Conservation (phyloP, 2,797 vertebrate genomes). For the Poeciliopsis paucimaculata region DNA sequence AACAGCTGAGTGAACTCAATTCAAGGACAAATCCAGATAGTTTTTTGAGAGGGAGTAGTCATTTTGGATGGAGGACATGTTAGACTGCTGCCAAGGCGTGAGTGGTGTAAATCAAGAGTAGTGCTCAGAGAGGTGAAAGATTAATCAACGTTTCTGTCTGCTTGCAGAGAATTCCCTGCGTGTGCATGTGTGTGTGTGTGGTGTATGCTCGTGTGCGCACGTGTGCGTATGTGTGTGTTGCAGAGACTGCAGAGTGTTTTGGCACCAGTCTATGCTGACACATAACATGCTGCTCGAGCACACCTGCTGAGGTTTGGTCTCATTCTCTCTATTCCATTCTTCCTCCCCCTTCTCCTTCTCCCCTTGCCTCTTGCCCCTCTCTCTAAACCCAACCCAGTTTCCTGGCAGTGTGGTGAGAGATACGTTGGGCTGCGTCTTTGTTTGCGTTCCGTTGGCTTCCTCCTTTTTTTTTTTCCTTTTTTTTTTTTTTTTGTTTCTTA, state of each 20-base stretch:
- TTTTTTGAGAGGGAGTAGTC: constrained; percentile 35
- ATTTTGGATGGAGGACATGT: constrained; percentile 40
- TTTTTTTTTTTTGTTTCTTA: constrained; percentile 9
- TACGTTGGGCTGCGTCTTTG: constrained; percentile 77
- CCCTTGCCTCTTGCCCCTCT: constrained; percentile 5
- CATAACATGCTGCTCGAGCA: constrained; percentile 58
- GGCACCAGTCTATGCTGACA: constrained; percentile 54
- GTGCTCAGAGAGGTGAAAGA: constrained; percentile 46
- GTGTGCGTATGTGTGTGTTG: constrained; percentile 23
- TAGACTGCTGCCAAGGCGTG: constrained; percentile 36
- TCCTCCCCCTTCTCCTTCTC: constrained; percentile 2
- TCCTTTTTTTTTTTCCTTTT: constrained; percentile 35
- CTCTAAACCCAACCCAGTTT: constrained; percentile 63
- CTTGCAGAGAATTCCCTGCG: constrained; percentile 40
- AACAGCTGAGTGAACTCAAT: constrained; percentile 25
- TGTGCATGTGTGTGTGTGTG: not conserved
- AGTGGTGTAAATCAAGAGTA: constrained; percentile 37
- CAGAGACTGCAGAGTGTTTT: constrained; percentile 34
- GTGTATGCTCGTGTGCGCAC: too few species aligned
- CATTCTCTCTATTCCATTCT: constrained; percentile 47
- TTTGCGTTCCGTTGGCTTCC: constrained; percentile 72
- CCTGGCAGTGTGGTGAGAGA: constrained; percentile 75
- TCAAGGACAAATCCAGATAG: constrained; percentile 33
- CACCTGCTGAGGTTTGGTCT: constrained; percentile 81
- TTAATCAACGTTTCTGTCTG: constrained; percentile 52